Base-by-base conservation (phyloP, 2,888 invertebrate species). In the Spialia ferax region DNA sequence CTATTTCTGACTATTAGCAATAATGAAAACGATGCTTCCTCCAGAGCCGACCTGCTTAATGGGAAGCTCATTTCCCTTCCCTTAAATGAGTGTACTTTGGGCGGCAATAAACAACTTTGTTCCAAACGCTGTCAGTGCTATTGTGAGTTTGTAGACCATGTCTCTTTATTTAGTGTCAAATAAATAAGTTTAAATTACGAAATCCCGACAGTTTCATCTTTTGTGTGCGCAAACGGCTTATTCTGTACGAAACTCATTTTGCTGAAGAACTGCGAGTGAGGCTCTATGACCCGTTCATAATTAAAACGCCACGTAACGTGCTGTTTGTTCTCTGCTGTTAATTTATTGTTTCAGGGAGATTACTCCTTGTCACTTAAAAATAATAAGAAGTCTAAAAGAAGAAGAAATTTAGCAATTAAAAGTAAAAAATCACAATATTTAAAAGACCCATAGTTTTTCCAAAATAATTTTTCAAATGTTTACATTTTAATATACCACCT, bases 11-110 rank as follows among this genome's bases (percentile, higher is more conserved):
- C 72, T 75, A 74, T 76, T 74, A 75, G 70, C 69, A 71, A 70
- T 70, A 74, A 78, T 78, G 77, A 73, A 77, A 74, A 72, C 68
- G 73, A 73, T 73, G 73, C 75, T 77, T 78, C 75, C 73, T 75
- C 63, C 68, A 70, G 70, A 74, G 73, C 71, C 70, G 71, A 70
- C 73, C 74, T 73, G 73, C 75, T 74, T 75, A 71, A 75, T 74
- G 72, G 71, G 68, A 71, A 72, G 70, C 74, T 75, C 73, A 72
- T 78, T 79, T 77, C 72, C 74, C 66, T 66, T 55, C 70, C 71
- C 54, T 71, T 70, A 69, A 71, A 73, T 69, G 65, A 63, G 69
- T 66, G 57, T 69, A 69, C 63, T 73, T 74, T 70, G 64, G 72
- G 69, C 65, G 55, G 54, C 67, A 75, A 75, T 74, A 73, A 77